Conservation (phyloP, 2,888 invertebrate species). For the Caenorhabditis zanzibari region DNA sequence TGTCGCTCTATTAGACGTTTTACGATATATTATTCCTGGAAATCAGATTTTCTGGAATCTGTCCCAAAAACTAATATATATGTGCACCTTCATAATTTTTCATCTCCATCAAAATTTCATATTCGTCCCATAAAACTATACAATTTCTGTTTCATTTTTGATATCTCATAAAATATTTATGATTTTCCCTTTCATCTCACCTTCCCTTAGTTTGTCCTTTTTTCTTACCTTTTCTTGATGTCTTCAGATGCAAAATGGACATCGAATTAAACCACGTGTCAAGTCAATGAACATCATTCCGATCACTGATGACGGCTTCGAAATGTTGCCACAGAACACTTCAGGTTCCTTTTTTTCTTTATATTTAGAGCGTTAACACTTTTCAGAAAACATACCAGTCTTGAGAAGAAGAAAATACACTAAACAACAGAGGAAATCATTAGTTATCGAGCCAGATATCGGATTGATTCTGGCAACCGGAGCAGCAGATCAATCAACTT, state of each 20-base stretch:
- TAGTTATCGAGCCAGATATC: conserved; percentile 71
- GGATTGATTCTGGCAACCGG: conserved; percentile 67
- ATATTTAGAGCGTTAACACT: background rate
- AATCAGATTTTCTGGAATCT: too few relatives aligned
- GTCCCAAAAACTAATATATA: too few relatives aligned
- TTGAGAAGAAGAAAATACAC: conserved; percentile 69
- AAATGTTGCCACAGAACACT: conserved; percentile 3
- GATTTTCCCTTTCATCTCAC: conserved; percentile 3
- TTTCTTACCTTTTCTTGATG: background rate
- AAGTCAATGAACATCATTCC: conserved; percentile 32
- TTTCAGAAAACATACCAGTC: conserved; percentile 68
- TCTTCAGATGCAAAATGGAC: conserved; percentile 50
- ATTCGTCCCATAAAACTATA: conserved; percentile 8
- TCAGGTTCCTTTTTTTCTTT: conserved; percentile 9
- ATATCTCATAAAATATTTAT: conserved; percentile 17
- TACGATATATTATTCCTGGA: too few relatives aligned
- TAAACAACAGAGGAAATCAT: conserved; percentile 69
- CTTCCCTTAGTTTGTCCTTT: background rate
- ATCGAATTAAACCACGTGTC: conserved; percentile 41
- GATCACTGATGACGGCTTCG: conserved; percentile 12
- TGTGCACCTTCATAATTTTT: background rate
- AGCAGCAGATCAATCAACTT: conserved; percentile 31
- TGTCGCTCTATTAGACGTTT: too few relatives aligned
- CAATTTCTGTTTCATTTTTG: background rate
- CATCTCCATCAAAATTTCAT: too few relatives aligned